A percentile compares a stretch with the other conserved stretches of the same genome.
Evolutionary conservation across 2,113 vertebrate genomes (phyloP).

Genomic region (Urocitellus parryii): DNA sequence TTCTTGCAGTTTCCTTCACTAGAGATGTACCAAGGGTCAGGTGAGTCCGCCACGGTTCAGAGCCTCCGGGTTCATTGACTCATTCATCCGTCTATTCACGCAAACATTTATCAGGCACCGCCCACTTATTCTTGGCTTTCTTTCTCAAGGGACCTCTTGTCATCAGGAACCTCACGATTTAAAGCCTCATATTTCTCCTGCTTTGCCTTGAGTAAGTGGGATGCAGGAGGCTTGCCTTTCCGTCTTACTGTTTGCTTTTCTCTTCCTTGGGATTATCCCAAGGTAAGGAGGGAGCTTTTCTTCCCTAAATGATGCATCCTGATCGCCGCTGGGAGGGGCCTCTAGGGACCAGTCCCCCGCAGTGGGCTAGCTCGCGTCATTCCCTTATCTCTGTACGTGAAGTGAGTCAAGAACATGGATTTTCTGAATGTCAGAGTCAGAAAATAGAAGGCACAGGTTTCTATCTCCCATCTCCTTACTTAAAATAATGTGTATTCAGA

Average conservation of each 20-base stretch:
- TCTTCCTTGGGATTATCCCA: constrained; percentile 29
- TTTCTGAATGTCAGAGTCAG: not conserved
- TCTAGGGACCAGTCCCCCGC: not conserved
- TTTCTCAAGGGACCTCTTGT: not conserved
- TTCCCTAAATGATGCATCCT: constrained; percentile 10
- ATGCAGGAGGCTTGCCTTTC: not conserved
- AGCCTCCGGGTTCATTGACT: not conserved
- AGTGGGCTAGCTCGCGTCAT: not conserved
- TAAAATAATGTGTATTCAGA: constrained; percentile 51
- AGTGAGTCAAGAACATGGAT: not conserved
- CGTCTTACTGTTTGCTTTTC: constrained; percentile 47
- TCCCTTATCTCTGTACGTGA: not conserved
- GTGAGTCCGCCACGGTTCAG: not conserved
- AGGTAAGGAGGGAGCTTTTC: constrained; percentile 24
- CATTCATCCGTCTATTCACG: not conserved
- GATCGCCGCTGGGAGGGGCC: not conserved
- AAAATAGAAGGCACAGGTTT: not conserved
- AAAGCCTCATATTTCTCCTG: not conserved
- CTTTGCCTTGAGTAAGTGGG: not conserved
- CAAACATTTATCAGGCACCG: not conserved
- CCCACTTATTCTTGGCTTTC: not conserved
- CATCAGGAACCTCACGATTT: not conserved
- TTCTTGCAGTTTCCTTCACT: not conserved
- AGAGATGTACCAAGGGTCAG: not conserved
- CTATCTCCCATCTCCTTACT: not conserved